These are phyloP conservation scores for Cavia porcellus DNA, from an alignment of 2,113 vertebrate species.

Conservation along the genomic window DNA sequence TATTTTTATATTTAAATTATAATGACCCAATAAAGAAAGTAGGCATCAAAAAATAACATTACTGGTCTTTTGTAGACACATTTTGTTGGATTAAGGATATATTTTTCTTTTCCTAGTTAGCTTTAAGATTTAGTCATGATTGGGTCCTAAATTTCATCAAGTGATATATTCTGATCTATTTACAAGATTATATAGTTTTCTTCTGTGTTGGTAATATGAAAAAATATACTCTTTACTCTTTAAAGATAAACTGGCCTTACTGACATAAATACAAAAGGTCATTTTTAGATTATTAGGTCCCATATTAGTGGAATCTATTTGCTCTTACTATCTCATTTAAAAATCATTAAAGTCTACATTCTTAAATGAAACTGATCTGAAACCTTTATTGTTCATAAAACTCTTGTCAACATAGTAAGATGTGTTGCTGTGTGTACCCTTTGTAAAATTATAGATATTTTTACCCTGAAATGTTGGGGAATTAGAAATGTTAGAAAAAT, in stretches of 20 bases:
- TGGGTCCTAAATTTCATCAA: neutral
- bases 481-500: too few relatives aligned
- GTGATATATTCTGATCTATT: neutral
- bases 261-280: neutral
- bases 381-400: neutral
- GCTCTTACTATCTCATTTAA: neutral
- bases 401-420: neutral
- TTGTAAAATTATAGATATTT: neutral
- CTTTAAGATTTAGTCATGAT: neutral
- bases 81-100: neutral
- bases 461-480: neutral
- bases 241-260: neutral
- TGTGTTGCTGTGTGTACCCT: neutral
- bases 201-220: neutral
- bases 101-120: neutral
- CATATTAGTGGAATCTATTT: neutral
- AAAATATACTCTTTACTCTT: neutral
- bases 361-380: neutral
- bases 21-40: too few relatives aligned
- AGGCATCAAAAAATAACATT: neutral
- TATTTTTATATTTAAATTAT: neutral
- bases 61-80: neutral
- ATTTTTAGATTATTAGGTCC: neutral
- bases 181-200: neutral
- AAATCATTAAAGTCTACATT: neutral